These are phyloP conservation scores for Onthophagus taurus DNA, from an alignment of 1,140 invertebrate species.

Conservation along the genomic window DNA sequence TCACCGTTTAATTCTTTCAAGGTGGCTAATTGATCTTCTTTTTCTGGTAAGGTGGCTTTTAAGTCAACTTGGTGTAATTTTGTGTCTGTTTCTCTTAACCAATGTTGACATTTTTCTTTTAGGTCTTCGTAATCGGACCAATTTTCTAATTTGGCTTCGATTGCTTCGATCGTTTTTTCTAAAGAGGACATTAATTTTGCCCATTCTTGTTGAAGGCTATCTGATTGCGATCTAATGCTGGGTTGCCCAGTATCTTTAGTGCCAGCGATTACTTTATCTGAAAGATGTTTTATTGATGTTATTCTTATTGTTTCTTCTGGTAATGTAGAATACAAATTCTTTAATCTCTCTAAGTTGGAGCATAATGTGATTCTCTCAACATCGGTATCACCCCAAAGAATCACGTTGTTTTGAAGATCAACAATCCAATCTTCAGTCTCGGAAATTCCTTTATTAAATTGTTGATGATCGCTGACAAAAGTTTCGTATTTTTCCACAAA, in stretches of 20 bases:
- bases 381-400: slow-evolving; percentile 77
- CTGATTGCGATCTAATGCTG: slow-evolving; percentile 76
- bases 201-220: slow-evolving; percentile 83
- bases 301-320: slow-evolving; percentile 81
- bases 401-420: slow-evolving; percentile 74
- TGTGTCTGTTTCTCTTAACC: slow-evolving; percentile 82
- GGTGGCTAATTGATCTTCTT: slow-evolving; percentile 72
- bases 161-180: slow-evolving; percentile 61
- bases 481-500: slow-evolving; percentile 76
- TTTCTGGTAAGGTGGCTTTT: slow-evolving; percentile 72
- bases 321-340: slow-evolving; percentile 67
- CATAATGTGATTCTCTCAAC: slow-evolving; percentile 81
- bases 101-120: slow-evolving; percentile 74
- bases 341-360: slow-evolving; percentile 84
- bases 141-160: slow-evolving; percentile 75
- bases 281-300: slow-evolving; percentile 64
- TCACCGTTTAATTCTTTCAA: slow-evolving; percentile 77
- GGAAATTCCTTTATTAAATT: slow-evolving; percentile 81
- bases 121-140: slow-evolving; percentile 88
- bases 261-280: slow-evolving; percentile 83
- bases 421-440: slow-evolving; percentile 88
- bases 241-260: slow-evolving; percentile 78
- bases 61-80: slow-evolving; percentile 83
- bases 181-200: slow-evolving; percentile 69
- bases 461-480: slow-evolving; percentile 86